Conservation (phyloP, 2,797 vertebrate genomes). For the Paguma larvata region DNA sequence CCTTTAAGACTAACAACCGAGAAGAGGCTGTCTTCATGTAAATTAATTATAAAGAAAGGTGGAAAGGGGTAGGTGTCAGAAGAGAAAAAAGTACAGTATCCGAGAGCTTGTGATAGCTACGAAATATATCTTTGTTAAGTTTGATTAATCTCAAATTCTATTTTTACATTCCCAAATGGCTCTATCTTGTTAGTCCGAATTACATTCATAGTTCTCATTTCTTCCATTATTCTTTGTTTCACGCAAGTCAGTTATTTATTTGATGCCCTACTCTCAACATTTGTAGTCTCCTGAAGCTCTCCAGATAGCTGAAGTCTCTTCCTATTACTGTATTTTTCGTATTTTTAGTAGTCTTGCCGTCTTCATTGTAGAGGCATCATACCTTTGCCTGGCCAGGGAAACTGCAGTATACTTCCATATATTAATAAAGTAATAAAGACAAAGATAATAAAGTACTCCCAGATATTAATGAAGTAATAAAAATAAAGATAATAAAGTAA, state of each 20-base stretch:
- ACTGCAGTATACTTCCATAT: background rate
- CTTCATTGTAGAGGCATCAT: background rate
- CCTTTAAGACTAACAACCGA: background rate
- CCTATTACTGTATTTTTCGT: background rate
- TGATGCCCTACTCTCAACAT: background rate
- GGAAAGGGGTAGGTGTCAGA: background rate
- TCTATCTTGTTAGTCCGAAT: background rate
- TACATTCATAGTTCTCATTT: conserved; percentile 10
- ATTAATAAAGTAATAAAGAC: too few relatives aligned
- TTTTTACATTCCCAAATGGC: background rate
- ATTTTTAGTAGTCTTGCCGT: background rate
- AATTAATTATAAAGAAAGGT: conserved; percentile 1
- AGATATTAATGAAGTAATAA: too few relatives aligned
- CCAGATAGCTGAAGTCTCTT: background rate
- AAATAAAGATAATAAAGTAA: too few relatives aligned
- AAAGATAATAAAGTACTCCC: too few relatives aligned
- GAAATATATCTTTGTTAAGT: conserved; percentile 52
- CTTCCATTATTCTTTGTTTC: background rate
- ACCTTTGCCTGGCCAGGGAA: background rate
- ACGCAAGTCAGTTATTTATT: background rate
- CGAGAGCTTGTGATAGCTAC: background rate
- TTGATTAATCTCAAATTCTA: background rate
- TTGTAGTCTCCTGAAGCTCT: background rate
- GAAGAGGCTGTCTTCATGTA: background rate
- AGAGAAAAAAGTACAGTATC: background rate